Evolutionary conservation across 1,140 invertebrate species (phyloP), one percentile per base, ranked within the genome.

Genomic region (Parapsyche elsis): DNA sequence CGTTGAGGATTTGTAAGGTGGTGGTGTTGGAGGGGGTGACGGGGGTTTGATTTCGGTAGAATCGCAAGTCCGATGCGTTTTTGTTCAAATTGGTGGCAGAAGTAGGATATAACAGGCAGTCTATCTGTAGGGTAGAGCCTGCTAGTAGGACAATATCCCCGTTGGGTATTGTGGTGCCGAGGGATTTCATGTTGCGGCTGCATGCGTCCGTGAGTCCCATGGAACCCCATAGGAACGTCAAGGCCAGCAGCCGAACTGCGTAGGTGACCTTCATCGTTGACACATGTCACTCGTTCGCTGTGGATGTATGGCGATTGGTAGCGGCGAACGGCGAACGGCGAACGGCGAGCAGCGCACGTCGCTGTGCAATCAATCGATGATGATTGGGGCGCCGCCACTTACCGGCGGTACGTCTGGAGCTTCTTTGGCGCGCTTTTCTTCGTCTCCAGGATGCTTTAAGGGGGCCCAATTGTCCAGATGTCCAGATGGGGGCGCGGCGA

Each of bases 91-190:
- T 38, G 30, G 0, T 21, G 26, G 76, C n/a, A 26, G 21, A 30
- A 0, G 7, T 7, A 9, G 49, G 30, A 38, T 82, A 44, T 30
- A 82, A 19, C 26, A 77, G 12, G 53, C 81, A 82, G 16, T 45
- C 38, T 57, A 82, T 74, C 19, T 14, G 14, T 0, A 71, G 67
- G 53, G 79, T 30, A 38, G 64, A 30, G 9, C 76, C 76, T 14
- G 2, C 45, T 21, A 83, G 76, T 19, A 83, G 76, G 7, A 59
- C 46, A 26, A 83, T 73, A 61, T 83, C 81, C 2, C 81, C 79
- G n/a, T 21, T 59, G 23, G 81, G 81, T 9, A 78, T 0, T 1
- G 79, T 81, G 14, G 14, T 12, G 21, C 81, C 81, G n/a, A 76
- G 81, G 19, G 79, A 70, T 21, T 61, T 19, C n/a, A 61, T 61